Conservation (phyloP, 1,140 invertebrate genomes). For the Triops cancriformis region DNA sequence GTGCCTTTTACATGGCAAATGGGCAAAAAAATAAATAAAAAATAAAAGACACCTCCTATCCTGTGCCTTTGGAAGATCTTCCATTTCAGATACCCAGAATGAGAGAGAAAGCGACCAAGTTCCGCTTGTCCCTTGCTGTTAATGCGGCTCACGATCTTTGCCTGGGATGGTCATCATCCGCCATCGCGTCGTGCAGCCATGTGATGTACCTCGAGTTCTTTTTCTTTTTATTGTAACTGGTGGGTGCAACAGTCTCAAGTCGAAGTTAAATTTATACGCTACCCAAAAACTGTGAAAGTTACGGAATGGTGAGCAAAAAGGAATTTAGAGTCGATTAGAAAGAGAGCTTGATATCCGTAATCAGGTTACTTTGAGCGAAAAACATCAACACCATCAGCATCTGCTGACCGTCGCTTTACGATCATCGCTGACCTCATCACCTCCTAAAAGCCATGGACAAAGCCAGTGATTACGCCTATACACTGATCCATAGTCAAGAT, state of each 20-base stretch:
- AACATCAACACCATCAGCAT: not conserved
- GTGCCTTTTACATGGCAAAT: too few species aligned
- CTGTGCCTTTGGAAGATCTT: not conserved
- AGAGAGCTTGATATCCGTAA: too few species aligned
- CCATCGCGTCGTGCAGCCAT: slow-evolving; percentile 8
- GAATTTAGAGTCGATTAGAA: too few species aligned
- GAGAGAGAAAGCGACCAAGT: not conserved
- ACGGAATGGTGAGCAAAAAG: too few species aligned
- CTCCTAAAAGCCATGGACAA: not conserved
- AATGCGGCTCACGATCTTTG: not conserved
- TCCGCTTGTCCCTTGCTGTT: not conserved
- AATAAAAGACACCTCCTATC: too few species aligned
- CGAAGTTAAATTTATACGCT: not conserved
- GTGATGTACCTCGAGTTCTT: not conserved
- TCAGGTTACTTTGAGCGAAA: too few species aligned
- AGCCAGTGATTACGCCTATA: not conserved
- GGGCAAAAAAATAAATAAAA: too few species aligned
- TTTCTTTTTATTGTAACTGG: not conserved
- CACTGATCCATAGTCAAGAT: not conserved
- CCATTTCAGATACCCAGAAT: not conserved
- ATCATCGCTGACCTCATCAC: slow-evolving; percentile 9
- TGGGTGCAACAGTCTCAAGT: not conserved
- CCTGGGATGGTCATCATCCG: not conserved
- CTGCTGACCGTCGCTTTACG: not conserved
- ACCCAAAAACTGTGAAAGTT: not conserved